Evolutionary conservation across 2,113 vertebrate genomes (phyloP), one percentile per base, ranked within the genome.

Genomic region (Salvelinus alpinus): DNA sequence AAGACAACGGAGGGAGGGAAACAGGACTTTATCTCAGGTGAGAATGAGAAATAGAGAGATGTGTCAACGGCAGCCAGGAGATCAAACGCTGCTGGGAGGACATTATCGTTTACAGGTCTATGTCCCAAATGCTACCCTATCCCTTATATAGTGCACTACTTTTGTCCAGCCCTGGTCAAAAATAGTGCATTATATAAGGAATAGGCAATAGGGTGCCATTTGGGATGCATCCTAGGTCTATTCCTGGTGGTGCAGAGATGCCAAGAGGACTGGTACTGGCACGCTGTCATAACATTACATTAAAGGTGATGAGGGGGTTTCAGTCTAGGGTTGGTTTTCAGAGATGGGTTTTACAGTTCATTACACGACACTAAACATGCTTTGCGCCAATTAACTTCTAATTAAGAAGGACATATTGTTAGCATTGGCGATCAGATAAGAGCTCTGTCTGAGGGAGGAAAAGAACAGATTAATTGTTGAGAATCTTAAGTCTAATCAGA

Each of bases 351-450:
- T 72, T 71, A 71, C 82, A 87, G 84, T 82, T 89, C 85, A 86
- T 88, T 89, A 86, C 76, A 77, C 81, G 75, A 80, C 78, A 82
- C 81, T 81, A 86, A 87, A 88, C 81, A 87, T 79, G 75, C 81
- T 88, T 88, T 79, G 77, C 18, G 59, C 71, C 3, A 64, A 87
- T 89, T 82, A 84, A 80, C 57, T 59, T 67, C 34, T 87, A 88
- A 89, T 91, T 82, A 87, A 80, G 80, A 88, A 79, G 77, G 83
- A 87, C 85, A 86, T 71, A 71, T 75, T 81, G 86, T 83, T 82
- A 86, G 72, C 64, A 64, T 74, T 27, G 69, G 76, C 73, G 47
- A 34, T 77, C 18, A 20, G 77, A 74, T 80, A 77, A 69, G 87
- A 80, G 79, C 79, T 81, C 80, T 78, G 78, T 72, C 59, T 24